Percentiles rank a stretch among this genome's conserved stretches.
Evolutionary conservation across 2,113 vertebrate genomes (phyloP).

Genomic region (Boulengeromyrus knoepffleri): DNA sequence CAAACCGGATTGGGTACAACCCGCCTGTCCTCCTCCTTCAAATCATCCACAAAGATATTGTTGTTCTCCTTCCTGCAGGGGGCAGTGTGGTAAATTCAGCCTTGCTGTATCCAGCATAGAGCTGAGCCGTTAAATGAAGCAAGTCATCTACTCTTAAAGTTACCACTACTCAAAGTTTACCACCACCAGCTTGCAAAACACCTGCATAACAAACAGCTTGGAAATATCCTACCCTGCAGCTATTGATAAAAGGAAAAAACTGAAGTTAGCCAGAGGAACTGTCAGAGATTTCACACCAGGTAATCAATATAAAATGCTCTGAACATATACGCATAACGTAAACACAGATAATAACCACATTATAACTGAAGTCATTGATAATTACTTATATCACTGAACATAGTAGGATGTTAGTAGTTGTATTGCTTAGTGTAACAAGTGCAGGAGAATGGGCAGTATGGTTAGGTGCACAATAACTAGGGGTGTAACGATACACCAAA

Average conservation of each 20-base stretch:
- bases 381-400: background rate
- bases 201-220: background rate
- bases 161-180: background rate
- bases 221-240: conserved; percentile 16
- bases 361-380: background rate
- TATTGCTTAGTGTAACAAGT: background rate
- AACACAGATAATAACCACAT: background rate
- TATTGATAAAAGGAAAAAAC: background rate
- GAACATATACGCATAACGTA: too few species aligned
- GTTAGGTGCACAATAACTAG: background rate
- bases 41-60: conserved; percentile 80
- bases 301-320: background rate
- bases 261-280: background rate
- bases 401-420: background rate
- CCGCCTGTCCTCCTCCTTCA: conserved; percentile 74
- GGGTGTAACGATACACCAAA: too few species aligned
- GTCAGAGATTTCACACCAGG: background rate
- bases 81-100: conserved; percentile 2
- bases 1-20: conserved; percentile 75
- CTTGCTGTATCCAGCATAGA: background rate
- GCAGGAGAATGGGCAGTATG: background rate
- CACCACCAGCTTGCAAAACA: background rate
- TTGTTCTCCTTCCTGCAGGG: conserved; percentile 81
- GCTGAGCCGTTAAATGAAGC: background rate
- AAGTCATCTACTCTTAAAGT: background rate